These are phyloP conservation scores for Rhadina sibilatrix DNA, from an alignment of 2,113 vertebrate genomes.

Conservation along the genomic window DNA sequence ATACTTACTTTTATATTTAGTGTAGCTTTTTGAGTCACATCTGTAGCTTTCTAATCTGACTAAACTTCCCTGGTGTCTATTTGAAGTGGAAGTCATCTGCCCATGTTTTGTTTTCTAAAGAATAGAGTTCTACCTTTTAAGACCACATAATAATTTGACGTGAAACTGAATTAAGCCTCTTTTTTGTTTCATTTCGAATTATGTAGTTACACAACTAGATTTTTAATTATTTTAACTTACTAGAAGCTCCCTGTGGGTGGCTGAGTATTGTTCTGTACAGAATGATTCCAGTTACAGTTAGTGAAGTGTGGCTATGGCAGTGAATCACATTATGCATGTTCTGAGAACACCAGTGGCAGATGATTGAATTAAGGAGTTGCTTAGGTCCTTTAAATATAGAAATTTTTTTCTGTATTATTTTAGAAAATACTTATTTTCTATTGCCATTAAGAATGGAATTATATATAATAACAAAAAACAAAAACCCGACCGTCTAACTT, in stretches of 20 bases:
- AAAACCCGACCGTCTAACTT: not conserved
- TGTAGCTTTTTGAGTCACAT: not conserved
- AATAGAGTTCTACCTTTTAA: not conserved
- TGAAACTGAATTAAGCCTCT: not conserved
- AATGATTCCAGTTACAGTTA: not conserved
- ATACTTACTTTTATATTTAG: not conserved
- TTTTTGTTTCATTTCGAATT: not conserved
- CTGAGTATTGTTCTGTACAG: not conserved
- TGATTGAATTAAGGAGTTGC: not conserved
- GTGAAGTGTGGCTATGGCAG: not conserved
- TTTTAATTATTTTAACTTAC: not conserved
- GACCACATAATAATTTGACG: not conserved
- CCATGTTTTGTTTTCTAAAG: not conserved
- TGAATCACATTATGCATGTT: not conserved
- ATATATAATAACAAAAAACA: not conserved
- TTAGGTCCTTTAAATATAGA: not conserved
- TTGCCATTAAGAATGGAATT: not conserved
- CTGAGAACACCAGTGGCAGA: not conserved
- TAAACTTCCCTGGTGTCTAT: not conserved
- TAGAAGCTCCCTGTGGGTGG: not conserved
- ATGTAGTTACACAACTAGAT: not conserved
- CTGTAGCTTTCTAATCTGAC: not conserved
- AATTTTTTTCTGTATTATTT: not conserved
- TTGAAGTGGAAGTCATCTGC: not conserved
- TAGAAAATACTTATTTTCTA: not conserved